Evolutionary conservation across 2,888 invertebrate species (phyloP), one percentile per base, ranked within the genome.

Genomic region (Dasysyrphus tricinctus): DNA sequence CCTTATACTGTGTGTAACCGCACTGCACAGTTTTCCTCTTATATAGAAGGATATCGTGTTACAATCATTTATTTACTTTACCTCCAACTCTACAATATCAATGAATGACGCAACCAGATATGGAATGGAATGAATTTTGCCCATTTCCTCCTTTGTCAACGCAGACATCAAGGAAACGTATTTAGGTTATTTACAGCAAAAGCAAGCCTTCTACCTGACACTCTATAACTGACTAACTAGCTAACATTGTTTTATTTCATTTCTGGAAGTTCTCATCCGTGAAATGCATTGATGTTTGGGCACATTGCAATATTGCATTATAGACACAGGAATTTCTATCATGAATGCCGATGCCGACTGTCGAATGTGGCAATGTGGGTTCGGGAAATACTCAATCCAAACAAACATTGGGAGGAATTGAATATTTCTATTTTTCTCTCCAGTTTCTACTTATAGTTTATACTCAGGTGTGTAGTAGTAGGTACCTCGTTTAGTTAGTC

Each of bases 161-260:
- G 34, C 39, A 74, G 34, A 16, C 70, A 49, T 80, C 70, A 72
- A 51, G 84, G 84, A 84, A 80, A 76, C 75, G 57, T 84, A 72
- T 84, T 72, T 72, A 76, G 80, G 80, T 80, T 75, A 57, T 59
- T 44, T 74, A 32, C 19, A 11, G 12, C 12, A 65, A 32, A 61
- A 32, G 14, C 34, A 47, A 65, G 5, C 37, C 24, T 54, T 37
- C 1, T 57, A 59, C 59, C 37, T 59, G 37, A 56, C 42, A 51
- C 37, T 29, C 29, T 29, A 11, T 51, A 54, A 49, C 59, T 24
- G 12, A 59, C 37, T 57, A 59, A 34, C 69, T 70, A 47, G 29
- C n/a, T 47, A 34, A 57, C 61, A 65, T 16, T 67, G 19, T 37
- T 51, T 42, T 47, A 24, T 39, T 19, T 42, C 24, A 42, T 56